These are phyloP conservation scores for Nibea coibor DNA, from an alignment of 2,113 vertebrate genomes.

Conservation along the genomic window DNA sequence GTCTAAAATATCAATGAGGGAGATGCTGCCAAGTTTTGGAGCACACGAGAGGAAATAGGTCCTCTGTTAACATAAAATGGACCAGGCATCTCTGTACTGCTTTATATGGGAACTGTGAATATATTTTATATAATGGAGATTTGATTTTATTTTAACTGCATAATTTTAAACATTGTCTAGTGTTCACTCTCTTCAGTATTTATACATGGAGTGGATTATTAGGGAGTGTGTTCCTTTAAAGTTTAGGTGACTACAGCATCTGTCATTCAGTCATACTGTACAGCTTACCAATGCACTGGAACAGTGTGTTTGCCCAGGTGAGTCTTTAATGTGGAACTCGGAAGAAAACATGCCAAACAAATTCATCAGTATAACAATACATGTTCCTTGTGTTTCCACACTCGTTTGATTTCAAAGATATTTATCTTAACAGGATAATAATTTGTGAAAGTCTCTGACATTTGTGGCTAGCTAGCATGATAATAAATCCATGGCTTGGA, in stretches of 20 bases:
- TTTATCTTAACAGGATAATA: slow-evolving; percentile 93
- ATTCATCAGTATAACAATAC: slow-evolving; percentile 84
- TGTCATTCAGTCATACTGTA: slow-evolving; percentile 71
- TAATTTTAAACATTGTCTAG: neutral
- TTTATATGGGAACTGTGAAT: slow-evolving; percentile 1
- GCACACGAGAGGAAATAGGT: slow-evolving; percentile 49
- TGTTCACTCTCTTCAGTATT: slow-evolving; percentile 7
- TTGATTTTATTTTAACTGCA: neutral
- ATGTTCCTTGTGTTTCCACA: slow-evolving; percentile 84
- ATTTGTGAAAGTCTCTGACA: slow-evolving; percentile 95
- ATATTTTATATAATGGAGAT: neutral
- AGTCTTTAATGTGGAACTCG: slow-evolving; percentile 71
- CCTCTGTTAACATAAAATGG: slow-evolving; percentile 51
- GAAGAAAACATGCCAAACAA: slow-evolving; percentile 81
- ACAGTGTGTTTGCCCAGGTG: slow-evolving; percentile 75
- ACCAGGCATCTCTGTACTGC: slow-evolving; percentile 14
- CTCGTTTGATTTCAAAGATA: slow-evolving; percentile 88
- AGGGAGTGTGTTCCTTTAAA: slow-evolving; percentile 45
- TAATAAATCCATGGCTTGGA: slow-evolving; percentile 99
- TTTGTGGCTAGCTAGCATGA: slow-evolving; percentile 99
- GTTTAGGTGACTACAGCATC: slow-evolving; percentile 52
- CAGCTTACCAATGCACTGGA: slow-evolving; percentile 59
- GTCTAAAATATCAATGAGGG: slow-evolving; percentile 82
- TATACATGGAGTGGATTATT: slow-evolving; percentile 13
- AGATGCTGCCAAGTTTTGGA: slow-evolving; percentile 70